Conservation (phyloP, 2,797 vertebrate species). For the Lindbergichthys nudifrons region DNA sequence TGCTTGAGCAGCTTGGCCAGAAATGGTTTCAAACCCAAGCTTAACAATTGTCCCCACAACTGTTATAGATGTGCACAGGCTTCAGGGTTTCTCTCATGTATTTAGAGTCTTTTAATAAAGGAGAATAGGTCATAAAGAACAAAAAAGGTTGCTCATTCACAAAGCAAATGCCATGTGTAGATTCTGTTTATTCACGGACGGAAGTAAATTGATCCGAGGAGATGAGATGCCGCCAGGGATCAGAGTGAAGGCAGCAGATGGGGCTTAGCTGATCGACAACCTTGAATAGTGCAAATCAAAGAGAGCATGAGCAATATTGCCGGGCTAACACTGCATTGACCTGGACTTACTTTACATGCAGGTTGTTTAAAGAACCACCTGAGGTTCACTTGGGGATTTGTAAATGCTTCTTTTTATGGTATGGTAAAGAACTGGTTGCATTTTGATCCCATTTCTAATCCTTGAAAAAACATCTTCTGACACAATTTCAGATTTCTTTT, state of each 20-base stretch:
- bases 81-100: conserved; percentile 1
- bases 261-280: background rate
- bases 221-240: background rate
- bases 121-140: background rate
- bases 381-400: background rate
- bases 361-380: conserved; percentile 7
- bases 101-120: background rate
- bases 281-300: background rate
- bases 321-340: background rate
- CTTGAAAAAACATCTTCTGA: conserved; percentile 1
- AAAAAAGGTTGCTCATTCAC: background rate
- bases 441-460: conserved; percentile 6
- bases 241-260: background rate
- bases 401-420: background rate
- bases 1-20: conserved; percentile 34
- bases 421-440: conserved; percentile 10
- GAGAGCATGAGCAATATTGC: background rate
- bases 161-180: background rate
- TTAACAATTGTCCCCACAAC: conserved; percentile 23
- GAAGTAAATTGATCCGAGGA: background rate
- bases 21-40: conserved; percentile 35
- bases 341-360: background rate
- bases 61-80: conserved; percentile 3
- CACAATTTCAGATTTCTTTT: conserved; percentile 3
- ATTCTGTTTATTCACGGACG: background rate